Base-by-base conservation (phyloP, 2,113 vertebrate genomes). In the Plectropomus leopardus region DNA sequence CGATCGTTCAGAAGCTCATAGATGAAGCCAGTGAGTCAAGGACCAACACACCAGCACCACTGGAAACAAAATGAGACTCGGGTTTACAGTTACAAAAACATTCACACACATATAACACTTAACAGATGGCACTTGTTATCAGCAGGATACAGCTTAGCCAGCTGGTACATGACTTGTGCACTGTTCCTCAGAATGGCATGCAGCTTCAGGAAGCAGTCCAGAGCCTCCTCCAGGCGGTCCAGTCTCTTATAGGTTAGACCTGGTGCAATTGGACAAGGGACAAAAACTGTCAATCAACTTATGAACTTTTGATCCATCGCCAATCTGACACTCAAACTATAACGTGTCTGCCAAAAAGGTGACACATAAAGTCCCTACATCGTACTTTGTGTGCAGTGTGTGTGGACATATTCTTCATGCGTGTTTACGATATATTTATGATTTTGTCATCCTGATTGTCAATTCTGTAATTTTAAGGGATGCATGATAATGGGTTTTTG, bases 151-250 rank as follows among this genome's bases (percentile, higher is more conserved):
- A 98, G 81, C 76, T 65, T 94, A 86, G 97, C 96, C 89, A 99
- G 96, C 89, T 99, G 98, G 92, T 95, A 95, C 95, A 99, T 96
- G 86, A 99, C 97, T 77, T 98, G 95, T 21, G 96, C 95, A 10
- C 96, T 97, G 88, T 98, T 98, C 81, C 93, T 95, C 57, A 99
- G 95, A 79, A 99, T 99, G 78, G 97, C 95, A 4, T 99, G 97
- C 55, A 98, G 97, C 91, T 99, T 99, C 90, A 96, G 92, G 87
- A 99, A 99, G 91, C 96, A 98, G 92, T 98, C 97, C 88, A 99
- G 94, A 67, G 97, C 96, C 72, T 98, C 97, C 15, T 97, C 96
- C 76, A 97, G 92, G 21, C 95, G 95, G 55, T 94, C 96, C 85
- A 98, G 93, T 66, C 92, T 97, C 94, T 98, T 98, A 82, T 97